A percentile compares a stretch with the other conserved stretches of the same genome.
Evolutionary conservation across 2,797 vertebrate genomes (phyloP).

Genomic region (Macropus fuliginosus): DNA sequence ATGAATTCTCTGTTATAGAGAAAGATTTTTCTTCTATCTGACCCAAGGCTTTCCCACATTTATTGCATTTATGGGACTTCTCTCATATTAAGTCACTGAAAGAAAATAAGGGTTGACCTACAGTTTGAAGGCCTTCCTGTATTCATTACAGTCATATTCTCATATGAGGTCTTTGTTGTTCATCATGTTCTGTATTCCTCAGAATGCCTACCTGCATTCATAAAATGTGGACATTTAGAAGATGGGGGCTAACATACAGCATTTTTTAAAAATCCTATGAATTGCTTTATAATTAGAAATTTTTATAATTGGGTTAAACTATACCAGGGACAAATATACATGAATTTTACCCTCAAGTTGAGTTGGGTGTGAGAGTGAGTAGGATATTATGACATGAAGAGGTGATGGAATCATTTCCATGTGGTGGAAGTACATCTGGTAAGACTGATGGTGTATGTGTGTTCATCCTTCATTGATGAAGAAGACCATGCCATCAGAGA

Average conservation of each 20-base stretch:
- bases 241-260: not conserved
- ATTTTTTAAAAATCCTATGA: not conserved
- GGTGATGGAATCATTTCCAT: not conserved
- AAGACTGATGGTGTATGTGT: not conserved
- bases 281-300: not conserved
- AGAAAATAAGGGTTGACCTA: not conserved
- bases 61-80: not conserved
- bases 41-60: not conserved
- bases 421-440: not conserved
- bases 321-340: not conserved
- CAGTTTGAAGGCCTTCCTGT: not conserved
- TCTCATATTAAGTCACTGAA: not conserved
- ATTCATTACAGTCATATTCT: not conserved
- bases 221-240: not conserved
- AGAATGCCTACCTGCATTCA: not conserved
- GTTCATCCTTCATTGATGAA: too few species aligned
- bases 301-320: not conserved
- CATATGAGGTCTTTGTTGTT: not conserved
- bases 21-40: not conserved
- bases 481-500: too few species aligned
- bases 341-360: not conserved
- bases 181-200: not conserved
- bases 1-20: not conserved
- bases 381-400: not conserved
- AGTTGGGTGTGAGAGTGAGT: not conserved